A percentile compares a stretch with the other conserved stretches of the same genome.
phyloP scores from a whole-genome alignment of 2,797 vertebrate genomes.

The Adelosebastes latens region DNA sequence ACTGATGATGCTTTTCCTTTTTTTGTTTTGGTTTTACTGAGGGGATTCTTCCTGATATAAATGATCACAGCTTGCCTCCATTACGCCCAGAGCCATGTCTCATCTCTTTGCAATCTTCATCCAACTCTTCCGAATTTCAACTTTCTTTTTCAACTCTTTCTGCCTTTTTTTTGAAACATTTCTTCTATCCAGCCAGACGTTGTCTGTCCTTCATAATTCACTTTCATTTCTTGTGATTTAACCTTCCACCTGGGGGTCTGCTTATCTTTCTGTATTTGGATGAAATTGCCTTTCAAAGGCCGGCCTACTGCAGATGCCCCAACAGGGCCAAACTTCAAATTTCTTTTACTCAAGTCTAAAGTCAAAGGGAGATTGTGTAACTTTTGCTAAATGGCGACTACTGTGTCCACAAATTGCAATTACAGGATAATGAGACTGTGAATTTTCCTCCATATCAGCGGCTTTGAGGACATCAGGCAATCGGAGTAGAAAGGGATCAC shows the following conservation, averaged over 20 bases:
- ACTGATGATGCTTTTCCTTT: slow-evolving; percentile 9
- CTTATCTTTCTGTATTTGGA: slow-evolving; percentile 41
- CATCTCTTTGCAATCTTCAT: slow-evolving; percentile 30
- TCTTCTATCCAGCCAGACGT: neutral
- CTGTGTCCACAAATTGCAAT: neutral
- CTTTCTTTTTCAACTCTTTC: slow-evolving; percentile 8
- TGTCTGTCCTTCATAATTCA: slow-evolving; percentile 28
- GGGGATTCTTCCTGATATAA: slow-evolving; percentile 24
- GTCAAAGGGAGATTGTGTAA: neutral
- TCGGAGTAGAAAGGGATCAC: neutral
- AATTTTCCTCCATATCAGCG: neutral
- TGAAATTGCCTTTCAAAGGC: slow-evolving; percentile 43
- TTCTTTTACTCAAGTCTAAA: neutral
- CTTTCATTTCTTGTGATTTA: slow-evolving; percentile 32
- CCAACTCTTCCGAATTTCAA: slow-evolving; percentile 29
- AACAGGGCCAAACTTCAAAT: slow-evolving; percentile 7
- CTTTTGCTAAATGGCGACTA: neutral
- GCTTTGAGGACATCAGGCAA: neutral
- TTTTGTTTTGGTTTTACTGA: slow-evolving; percentile 13
- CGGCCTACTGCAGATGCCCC: slow-evolving; percentile 7
- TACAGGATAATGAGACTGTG: neutral
- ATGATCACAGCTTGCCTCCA: slow-evolving; percentile 50
- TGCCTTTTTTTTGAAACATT: slow-evolving; percentile 10
- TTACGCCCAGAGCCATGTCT: slow-evolving; percentile 16
- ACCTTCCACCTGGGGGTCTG: slow-evolving; percentile 22